Base-by-base conservation (phyloP, 1,140 invertebrate genomes). In the Lithobius niger region DNA sequence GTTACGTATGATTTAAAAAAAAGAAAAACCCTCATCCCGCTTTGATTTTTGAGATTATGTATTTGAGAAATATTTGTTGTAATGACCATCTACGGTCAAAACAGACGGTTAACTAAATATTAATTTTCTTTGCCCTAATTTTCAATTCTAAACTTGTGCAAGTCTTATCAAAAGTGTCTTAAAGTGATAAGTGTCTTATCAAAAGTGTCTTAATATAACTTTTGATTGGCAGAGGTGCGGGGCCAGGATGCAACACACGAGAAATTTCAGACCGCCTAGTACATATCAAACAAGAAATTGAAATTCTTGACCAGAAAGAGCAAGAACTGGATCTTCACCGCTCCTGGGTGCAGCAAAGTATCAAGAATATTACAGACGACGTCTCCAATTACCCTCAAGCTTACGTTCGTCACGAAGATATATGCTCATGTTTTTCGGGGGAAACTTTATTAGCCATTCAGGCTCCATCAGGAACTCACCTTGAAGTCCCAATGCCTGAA, bases 311-410 rank as follows among this genome's bases (percentile, higher is more conserved):
- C 53, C 77, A 83, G 59, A 80, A 84, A 65, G 90, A 94, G 72
- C 75, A 79, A 62, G 74, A 82, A 63, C 68, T 94, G 45, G 89
- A 94, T 68, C 75, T 71, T 42, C 77, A 79, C 60, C 73, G 74
- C 53, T 62, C 67, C 61, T 89, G 86, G 82, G 81, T 91, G 45
- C 79, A 84, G 66, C 88, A 93, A 69, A 92, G 87, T 71, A 83
- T 92, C 60, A 82, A 81, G 65, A 93, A 93, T 76, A 83, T 90
- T 44, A 80, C 83, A 48, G 83, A 88, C 64, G 88, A 93, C 66
- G 70, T 77, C 19, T 76, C 77, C 28, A 91, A 89, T 68, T 77
- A 77, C 60, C 74, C 78, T 59, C 74, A 80, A 61, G 78, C 84
- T 4, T 93, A 86, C 74, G 76, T 92, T 0, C 83, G 77, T 1